Base-by-base conservation (phyloP, 2,888 invertebrate species). In the Heliconius aoede region DNA sequence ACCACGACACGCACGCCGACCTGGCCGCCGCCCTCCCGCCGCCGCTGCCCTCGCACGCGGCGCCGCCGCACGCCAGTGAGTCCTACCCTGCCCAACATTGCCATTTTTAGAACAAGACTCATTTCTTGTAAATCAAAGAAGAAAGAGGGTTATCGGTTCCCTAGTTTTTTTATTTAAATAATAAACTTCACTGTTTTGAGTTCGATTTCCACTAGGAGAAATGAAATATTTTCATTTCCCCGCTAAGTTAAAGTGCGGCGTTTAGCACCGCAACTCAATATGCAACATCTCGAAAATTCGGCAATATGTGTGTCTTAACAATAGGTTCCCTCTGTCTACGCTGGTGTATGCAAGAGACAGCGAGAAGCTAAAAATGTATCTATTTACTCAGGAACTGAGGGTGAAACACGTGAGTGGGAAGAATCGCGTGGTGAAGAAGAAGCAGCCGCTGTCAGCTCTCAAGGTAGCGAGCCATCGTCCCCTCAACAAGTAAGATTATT, bases 1-100 rank as follows among this genome's bases (percentile, higher is more conserved):
- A 97, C 94, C 97, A 97, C 89, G 97, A 97, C 88, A 96, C 97
- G 69, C 95, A 96, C 86, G 95, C 97, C 88, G 97, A 97, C 90
- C 94, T 96, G 55, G 95, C 96, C 78, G 90, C 93, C 84, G 93
- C 94, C 81, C 87, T 93, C 85, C 93, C 93, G 80, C 89, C 86
- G 78, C 82, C 85, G 74, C 83, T 81, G 77, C 79, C 83, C 72
- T 18, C 68, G 51, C 68, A 21, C 26, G 87, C 93, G 85, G 92
- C 93, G 80, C 89, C 86, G 76, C 82, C 85, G 71, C 83, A 60
- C 26, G 5, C 60, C 26, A 15, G 60, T 60, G 26, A 60, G 60
- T 26, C 1, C 18, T 15, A 18, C 4, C 51, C 21, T 1, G 13
- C 8, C 46, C 0, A 4, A 18, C 46, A n/a, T n/a, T n/a, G n/a